phyloP scores from a whole-genome alignment of 2,797 vertebrate genomes.

The Malacoraja senta region DNA sequence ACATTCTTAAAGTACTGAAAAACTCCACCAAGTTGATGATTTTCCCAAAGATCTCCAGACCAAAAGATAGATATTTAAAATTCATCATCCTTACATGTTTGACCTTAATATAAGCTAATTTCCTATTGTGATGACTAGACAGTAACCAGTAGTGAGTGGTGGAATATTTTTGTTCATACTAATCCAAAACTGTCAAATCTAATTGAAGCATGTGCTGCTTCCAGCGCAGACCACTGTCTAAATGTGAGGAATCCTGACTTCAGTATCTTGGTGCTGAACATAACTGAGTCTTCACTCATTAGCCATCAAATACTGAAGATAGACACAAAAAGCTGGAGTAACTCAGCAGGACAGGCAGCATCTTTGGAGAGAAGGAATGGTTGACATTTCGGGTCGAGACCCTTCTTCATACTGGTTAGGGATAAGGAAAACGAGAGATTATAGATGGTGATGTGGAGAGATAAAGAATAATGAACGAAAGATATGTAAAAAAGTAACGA shows the following conservation, averaged over 20 bases:
- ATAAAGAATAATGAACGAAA: too few species aligned
- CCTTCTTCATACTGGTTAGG: too few species aligned
- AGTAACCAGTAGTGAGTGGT: neutral
- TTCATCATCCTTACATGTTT: too few species aligned
- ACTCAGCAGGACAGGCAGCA: too few species aligned
- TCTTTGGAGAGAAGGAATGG: too few species aligned
- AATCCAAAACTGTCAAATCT: neutral
- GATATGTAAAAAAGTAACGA: too few species aligned
- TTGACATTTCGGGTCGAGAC: too few species aligned
- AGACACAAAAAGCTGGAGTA: too few species aligned
- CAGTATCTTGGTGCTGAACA: neutral
- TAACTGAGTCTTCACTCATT: neutral
- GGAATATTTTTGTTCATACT: neutral
- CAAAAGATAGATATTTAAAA: neutral
- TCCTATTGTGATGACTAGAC: neutral
- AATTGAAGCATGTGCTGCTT: neutral
- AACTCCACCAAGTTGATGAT: neutral
- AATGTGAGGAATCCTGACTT: neutral
- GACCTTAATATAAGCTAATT: neutral
- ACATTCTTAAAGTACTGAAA: neutral
- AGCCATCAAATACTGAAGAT: neutral
- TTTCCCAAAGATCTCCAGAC: neutral
- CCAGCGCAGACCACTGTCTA: neutral
- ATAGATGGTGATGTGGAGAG: too few species aligned
- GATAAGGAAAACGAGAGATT: too few species aligned